A percentile compares a stretch with the other conserved stretches of the same genome.
Evolutionary conservation across 2,113 vertebrate genomes (phyloP).

Genomic region (Deroptyus accipitrinus): DNA sequence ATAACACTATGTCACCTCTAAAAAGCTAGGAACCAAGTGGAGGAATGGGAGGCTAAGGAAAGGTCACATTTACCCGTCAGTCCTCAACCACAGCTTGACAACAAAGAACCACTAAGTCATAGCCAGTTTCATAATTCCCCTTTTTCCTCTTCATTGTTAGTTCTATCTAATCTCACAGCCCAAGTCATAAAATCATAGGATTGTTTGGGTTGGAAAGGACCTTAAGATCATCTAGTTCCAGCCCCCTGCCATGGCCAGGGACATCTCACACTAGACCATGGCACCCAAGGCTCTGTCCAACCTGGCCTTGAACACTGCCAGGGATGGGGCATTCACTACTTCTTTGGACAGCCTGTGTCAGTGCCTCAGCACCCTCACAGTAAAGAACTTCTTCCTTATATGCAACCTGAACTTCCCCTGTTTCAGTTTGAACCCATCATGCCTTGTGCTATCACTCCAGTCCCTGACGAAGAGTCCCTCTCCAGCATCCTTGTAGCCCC

Average conservation of each 20-base stretch:
- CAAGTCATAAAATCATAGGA: background rate
- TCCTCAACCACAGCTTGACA: background rate
- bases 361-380: background rate
- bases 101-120: background rate
- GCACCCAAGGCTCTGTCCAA: background rate
- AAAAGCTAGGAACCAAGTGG: background rate
- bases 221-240: background rate
- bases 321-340: background rate
- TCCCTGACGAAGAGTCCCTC: background rate
- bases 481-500: background rate
- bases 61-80: background rate
- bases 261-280: background rate
- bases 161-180: background rate
- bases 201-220: background rate
- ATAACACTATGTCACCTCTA: slow-evolving; percentile 11
- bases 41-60: background rate
- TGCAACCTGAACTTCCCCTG: background rate
- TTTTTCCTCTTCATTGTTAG: background rate
- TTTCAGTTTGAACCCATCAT: background rate
- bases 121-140: background rate
- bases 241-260: background rate
- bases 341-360: background rate
- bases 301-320: background rate
- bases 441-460: background rate
- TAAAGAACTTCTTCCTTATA: background rate